Conservation (phyloP, 30 jellyfish, hydroid and myxozoan genomes). For the Aurelia coerulea region DNA sequence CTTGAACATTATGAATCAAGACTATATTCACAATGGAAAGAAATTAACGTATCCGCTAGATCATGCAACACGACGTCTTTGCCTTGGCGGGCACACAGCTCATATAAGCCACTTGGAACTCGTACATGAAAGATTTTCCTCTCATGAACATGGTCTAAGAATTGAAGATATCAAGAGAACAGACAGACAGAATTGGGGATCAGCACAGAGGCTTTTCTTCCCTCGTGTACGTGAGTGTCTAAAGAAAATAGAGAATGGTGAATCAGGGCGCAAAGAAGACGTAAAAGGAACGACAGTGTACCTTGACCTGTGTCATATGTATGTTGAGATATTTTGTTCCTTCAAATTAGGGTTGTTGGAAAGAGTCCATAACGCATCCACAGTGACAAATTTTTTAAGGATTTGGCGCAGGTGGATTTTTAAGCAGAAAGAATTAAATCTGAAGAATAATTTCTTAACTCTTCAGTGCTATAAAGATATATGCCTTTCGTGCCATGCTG, state of each 20-base stretch:
- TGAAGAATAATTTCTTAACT: neutral
- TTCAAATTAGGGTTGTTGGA: neutral
- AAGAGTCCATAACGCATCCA: neutral
- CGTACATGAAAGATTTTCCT: no score
- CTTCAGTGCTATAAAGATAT: neutral
- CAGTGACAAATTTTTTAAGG: neutral
- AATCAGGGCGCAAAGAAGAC: neutral
- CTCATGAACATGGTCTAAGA: slow-evolving; percentile 1
- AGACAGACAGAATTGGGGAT: neutral
- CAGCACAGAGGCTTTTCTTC: neutral
- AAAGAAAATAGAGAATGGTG: neutral
- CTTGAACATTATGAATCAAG: neutral
- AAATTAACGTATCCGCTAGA: neutral
- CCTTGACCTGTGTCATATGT: neutral
- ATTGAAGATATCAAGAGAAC: neutral
- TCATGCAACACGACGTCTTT: no score
- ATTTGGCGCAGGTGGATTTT: neutral
- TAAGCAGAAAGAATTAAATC: neutral
- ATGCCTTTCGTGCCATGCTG: neutral
- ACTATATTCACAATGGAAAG: slow-evolving; percentile 2
- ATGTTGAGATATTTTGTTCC: slow-evolving; percentile 2
- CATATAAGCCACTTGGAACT: no score
- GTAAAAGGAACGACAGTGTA: neutral
- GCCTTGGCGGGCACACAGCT: no score
- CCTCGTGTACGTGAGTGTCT: neutral